phyloP scores from a whole-genome alignment of 1,140 invertebrate genomes.

The Drosophila sturtevanti region DNA sequence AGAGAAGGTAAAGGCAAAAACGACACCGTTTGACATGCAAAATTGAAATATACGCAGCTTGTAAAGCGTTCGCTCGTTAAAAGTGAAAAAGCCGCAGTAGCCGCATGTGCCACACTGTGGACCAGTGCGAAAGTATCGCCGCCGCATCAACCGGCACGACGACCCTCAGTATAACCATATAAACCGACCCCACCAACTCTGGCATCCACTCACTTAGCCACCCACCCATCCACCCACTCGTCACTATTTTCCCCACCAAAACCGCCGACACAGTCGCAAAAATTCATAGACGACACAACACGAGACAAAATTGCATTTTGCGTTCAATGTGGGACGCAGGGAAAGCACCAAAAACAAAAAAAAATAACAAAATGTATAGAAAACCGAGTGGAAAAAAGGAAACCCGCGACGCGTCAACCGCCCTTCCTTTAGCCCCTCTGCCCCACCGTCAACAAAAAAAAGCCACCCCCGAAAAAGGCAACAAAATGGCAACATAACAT shows the following conservation, averaged over 20 bases:
- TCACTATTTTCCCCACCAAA: constrained; percentile 30
- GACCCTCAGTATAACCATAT: too few species aligned
- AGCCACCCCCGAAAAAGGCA: constrained; percentile 20
- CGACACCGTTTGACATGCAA: constrained; percentile 52
- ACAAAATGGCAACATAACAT: constrained; percentile 72
- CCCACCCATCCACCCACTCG: neutral
- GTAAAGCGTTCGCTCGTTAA: constrained; percentile 64
- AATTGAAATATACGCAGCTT: constrained; percentile 66
- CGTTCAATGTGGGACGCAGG: constrained; percentile 62
- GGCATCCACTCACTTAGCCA: too few species aligned
- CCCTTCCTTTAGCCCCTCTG: constrained; percentile 20
- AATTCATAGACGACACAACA: constrained; percentile 78
- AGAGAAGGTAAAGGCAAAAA: neutral
- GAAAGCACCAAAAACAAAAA: constrained; percentile 31
- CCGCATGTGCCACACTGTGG: constrained; percentile 63
- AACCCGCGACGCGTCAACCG: constrained; percentile 37
- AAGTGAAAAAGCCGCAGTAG: constrained; percentile 79
- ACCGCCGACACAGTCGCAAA: constrained; percentile 61
- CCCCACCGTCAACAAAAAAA: neutral
- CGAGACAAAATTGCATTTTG: constrained; percentile 77
- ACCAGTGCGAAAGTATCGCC: neutral
- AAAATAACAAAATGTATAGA: constrained; percentile 24
- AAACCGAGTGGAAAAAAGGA: constrained; percentile 25
- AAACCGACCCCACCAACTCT: neutral
- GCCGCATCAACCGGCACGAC: neutral